Conservation (phyloP, 2,797 vertebrate species). For the Chaunax sp. region DNA sequence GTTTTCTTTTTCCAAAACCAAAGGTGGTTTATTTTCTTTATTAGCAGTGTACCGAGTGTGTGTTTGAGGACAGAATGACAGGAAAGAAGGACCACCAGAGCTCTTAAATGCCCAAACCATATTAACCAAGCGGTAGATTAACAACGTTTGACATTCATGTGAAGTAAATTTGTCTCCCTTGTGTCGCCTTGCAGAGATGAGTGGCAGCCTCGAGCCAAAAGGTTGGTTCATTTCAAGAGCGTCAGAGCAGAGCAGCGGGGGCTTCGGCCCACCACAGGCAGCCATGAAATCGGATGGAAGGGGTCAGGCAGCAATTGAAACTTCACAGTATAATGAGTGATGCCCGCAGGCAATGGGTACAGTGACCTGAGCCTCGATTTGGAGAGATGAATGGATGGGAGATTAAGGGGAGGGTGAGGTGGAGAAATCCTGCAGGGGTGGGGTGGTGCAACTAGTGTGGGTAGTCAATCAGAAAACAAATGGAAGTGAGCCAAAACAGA, state of each 20-base stretch:
- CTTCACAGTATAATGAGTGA: slow-evolving; percentile 80
- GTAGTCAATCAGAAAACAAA: slow-evolving; percentile 65
- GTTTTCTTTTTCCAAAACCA: slow-evolving; percentile 52
- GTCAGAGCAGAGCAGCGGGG: slow-evolving; percentile 55
- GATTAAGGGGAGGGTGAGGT: slow-evolving; percentile 43
- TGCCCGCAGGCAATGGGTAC: slow-evolving; percentile 57
- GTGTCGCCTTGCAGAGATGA: slow-evolving; percentile 48
- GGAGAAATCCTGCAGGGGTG: slow-evolving; percentile 9
- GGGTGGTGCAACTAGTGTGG: slow-evolving; percentile 11
- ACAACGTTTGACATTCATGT: slow-evolving; percentile 69
- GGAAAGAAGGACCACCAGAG: slow-evolving; percentile 19
- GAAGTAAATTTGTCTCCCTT: slow-evolving; percentile 58
- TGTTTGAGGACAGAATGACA: slow-evolving; percentile 48
- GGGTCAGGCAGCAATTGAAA: slow-evolving; percentile 66
- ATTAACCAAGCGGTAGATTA: slow-evolving; percentile 63
- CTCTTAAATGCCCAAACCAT: slow-evolving; percentile 52
- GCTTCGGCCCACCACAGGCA: slow-evolving; percentile 27
- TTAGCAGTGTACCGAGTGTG: slow-evolving; percentile 35
- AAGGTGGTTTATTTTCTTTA: slow-evolving; percentile 52
- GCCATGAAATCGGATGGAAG: slow-evolving; percentile 66
- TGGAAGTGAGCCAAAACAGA: slow-evolving; percentile 61
- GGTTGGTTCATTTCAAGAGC: slow-evolving; percentile 66
- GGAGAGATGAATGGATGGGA: slow-evolving; percentile 65
- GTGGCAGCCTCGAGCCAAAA: slow-evolving; percentile 55
- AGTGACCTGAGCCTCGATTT: slow-evolving; percentile 63